These are phyloP conservation scores for Ruditapes philippinarum DNA, from an alignment of 1,140 invertebrate genomes.

Conservation along the genomic window DNA sequence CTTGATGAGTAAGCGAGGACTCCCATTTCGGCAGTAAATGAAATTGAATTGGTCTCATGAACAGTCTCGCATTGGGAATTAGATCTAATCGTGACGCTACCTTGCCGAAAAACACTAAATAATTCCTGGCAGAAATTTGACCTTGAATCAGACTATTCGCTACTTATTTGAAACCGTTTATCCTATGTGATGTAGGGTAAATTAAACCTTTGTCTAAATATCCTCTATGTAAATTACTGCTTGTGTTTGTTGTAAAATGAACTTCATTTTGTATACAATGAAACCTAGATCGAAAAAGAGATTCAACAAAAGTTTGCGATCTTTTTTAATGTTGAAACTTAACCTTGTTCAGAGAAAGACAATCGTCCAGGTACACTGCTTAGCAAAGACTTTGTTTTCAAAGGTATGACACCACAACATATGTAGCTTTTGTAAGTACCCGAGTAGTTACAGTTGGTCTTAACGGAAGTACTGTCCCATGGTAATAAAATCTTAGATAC, in stretches of 20 bases:
- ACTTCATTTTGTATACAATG: constrained; percentile 24
- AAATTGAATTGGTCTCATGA: constrained; percentile 54
- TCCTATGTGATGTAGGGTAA: constrained; percentile 29
- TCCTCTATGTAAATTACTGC: background rate
- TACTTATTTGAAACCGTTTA: background rate
- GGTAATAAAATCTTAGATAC: background rate
- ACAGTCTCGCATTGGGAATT: constrained; percentile 44
- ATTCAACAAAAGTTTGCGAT: background rate
- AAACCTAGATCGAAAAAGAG: constrained; percentile 37
- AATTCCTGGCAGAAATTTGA: background rate
- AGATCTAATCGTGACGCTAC: constrained; percentile 39
- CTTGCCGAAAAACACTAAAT: constrained; percentile 18
- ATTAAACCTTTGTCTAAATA: background rate
- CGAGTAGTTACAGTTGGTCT: background rate
- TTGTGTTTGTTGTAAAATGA: background rate
- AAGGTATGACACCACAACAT: background rate
- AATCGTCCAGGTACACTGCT: constrained; percentile 37
- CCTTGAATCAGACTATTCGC: background rate
- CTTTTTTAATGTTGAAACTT: background rate
- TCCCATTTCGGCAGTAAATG: constrained; percentile 50
- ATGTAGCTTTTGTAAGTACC: background rate
- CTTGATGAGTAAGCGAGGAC: background rate
- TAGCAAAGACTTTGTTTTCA: background rate
- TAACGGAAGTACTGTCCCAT: background rate
- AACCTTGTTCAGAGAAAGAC: background rate